phyloP scores from a whole-genome alignment of 1,140 invertebrate species.

The Drosophila fuyamai region DNA sequence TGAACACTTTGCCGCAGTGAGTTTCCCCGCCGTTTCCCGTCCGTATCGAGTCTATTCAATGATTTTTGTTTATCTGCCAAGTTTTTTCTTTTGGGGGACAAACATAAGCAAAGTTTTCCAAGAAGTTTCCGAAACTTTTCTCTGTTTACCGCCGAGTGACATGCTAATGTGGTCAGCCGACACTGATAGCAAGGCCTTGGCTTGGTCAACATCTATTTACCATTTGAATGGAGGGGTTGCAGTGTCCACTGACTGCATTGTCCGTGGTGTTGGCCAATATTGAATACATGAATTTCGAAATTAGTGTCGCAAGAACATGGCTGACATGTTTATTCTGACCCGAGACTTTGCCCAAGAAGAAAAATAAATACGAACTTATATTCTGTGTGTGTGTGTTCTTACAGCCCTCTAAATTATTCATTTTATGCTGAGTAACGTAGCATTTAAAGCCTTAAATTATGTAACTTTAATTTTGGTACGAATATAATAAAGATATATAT shows the following conservation, averaged over 20 bases:
- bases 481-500: no score
- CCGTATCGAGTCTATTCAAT: conserved; percentile 15
- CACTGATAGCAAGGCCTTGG: conserved; percentile 29
- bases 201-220: conserved; percentile 25
- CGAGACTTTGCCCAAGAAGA: conserved; percentile 11
- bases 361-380: conserved; percentile 11
- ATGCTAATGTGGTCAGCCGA: conserved; percentile 50
- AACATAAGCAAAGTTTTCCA: conserved; percentile 62
- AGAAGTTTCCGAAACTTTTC: conserved; percentile 56
- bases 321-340: conserved; percentile 27
- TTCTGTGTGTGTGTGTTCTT: background rate
- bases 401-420: background rate
- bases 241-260: conserved; percentile 22
- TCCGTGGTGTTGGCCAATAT: conserved; percentile 34
- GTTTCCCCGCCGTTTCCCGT: no score
- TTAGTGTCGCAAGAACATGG: conserved; percentile 12
- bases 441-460: background rate
- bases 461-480: background rate
- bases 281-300: conserved; percentile 25
- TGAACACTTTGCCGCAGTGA: conserved; percentile 7
- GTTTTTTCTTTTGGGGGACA: conserved; percentile 40
- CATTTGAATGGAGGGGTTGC: conserved; percentile 6
- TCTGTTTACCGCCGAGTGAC: conserved; percentile 51
- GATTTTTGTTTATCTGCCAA: conserved; percentile 50
- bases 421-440: background rate